These are phyloP conservation scores for Empidonax alnorum DNA, from an alignment of 2,113 vertebrate genomes.

Conservation along the genomic window DNA sequence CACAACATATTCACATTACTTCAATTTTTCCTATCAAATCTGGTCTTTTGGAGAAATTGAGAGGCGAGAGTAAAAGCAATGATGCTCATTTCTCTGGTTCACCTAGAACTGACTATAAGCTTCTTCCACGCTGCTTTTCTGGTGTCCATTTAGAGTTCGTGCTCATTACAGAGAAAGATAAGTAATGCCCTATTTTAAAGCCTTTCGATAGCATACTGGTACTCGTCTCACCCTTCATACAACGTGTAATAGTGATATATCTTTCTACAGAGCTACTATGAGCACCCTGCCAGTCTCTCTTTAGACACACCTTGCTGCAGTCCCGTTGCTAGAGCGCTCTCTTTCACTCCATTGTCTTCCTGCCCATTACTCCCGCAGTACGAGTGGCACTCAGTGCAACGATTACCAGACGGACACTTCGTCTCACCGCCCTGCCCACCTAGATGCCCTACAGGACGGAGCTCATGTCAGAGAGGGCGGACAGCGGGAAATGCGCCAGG, in stretches of 20 bases:
- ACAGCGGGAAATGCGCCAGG: not conserved
- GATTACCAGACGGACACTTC: rapidly evolving
- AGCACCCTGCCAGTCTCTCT: rapidly evolving
- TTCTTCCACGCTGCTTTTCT: not conserved
- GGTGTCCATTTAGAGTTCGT: not conserved
- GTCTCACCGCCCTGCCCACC: not conserved
- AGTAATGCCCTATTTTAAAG: not conserved
- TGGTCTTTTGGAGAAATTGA: not conserved
- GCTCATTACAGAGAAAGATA: not conserved
- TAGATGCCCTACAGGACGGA: rapidly evolving
- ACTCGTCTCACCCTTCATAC: no score
- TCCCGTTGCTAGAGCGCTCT: not conserved
- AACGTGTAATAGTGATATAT: not conserved
- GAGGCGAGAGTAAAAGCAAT: not conserved
- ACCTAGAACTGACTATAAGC: not conserved
- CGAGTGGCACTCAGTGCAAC: rapidly evolving
- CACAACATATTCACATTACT: not conserved
- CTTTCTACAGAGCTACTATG: not conserved
- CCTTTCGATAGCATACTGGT: rapidly evolving
- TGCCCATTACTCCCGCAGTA: not conserved
- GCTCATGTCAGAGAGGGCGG: not conserved
- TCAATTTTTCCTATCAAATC: not conserved
- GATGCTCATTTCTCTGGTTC: not conserved
- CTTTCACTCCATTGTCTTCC: not conserved
- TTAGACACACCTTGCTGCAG: not conserved